These are phyloP conservation scores for Subanguina moxae DNA, from an alignment of 1,140 invertebrate genomes.

Conservation along the genomic window DNA sequence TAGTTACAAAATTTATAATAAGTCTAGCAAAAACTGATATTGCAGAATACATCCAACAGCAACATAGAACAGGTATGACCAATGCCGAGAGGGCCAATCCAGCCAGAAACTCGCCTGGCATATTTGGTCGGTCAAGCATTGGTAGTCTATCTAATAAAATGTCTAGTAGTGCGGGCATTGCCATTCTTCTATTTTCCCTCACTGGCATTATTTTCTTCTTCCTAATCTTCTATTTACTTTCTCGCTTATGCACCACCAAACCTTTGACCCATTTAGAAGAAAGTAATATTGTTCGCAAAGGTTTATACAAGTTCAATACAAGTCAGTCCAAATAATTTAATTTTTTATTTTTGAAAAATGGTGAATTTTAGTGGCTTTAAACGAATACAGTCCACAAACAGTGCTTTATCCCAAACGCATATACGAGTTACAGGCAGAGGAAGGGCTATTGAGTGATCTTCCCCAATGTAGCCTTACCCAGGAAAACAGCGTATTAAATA, in stretches of 20 bases:
- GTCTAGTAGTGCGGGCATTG: not conserved
- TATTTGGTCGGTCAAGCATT: not conserved
- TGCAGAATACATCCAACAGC: too few species aligned
- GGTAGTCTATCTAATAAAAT: not conserved
- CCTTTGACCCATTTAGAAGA: not conserved
- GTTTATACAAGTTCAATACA: not conserved
- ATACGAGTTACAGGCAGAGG: not conserved
- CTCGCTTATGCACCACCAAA: not conserved
- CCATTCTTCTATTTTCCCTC: not conserved
- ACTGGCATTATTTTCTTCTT: slow-evolving; percentile 1
- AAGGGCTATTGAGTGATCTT: not conserved
- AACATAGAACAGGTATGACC: too few species aligned
- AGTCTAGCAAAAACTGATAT: too few species aligned
- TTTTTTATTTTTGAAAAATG: not conserved
- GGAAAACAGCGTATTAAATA: too few species aligned
- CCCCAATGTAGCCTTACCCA: too few species aligned
- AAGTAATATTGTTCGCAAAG: not conserved
- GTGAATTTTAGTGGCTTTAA: not conserved
- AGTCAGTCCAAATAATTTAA: slow-evolving; percentile 2
- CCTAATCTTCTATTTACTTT: not conserved
- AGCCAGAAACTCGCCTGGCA: not conserved
- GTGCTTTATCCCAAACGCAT: slow-evolving; percentile 6
- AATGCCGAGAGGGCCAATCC: too few species aligned
- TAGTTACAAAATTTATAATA: too few species aligned
- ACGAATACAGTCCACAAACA: not conserved